Percentiles rank a stretch among this genome's conserved stretches.
These are phyloP conservation scores for Mionectes olivaceus DNA, from an alignment of 2,797 vertebrate species.

Conservation along the genomic window DNA sequence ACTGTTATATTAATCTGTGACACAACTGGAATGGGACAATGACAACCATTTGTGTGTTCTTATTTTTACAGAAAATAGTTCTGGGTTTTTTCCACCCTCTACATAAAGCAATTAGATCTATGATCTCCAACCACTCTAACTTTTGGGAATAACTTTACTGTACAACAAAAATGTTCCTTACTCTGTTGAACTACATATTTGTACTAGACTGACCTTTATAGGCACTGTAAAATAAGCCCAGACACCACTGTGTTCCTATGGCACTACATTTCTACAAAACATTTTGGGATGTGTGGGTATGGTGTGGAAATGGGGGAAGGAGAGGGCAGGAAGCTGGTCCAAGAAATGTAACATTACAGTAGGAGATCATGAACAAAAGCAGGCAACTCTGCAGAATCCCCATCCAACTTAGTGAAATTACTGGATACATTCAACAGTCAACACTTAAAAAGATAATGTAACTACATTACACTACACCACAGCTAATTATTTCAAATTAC, in stretches of 20 bases:
- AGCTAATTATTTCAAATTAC: neutral
- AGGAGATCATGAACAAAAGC: neutral
- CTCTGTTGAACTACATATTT: neutral
- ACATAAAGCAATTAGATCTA: neutral
- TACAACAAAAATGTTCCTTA: neutral
- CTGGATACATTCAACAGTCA: neutral
- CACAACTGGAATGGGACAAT: neutral
- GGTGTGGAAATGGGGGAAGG: neutral
- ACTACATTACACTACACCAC: neutral
- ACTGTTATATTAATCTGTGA: neutral
- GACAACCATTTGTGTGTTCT: neutral
- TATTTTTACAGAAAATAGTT: neutral
- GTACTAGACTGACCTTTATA: neutral
- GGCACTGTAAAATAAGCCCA: neutral
- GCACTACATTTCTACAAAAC: neutral
- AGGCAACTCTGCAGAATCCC: neutral
- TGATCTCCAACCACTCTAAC: neutral
- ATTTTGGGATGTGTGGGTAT: neutral
- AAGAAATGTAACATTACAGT: neutral
- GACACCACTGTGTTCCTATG: neutral
- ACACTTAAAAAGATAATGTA: neutral
- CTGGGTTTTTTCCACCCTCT: fast-evolving
- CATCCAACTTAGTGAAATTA: neutral
- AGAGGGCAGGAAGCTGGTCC: neutral
- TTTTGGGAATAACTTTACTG: neutral